phyloP scores from a whole-genome alignment of 2,888 invertebrate species.

The Cyaniris semiargus region DNA sequence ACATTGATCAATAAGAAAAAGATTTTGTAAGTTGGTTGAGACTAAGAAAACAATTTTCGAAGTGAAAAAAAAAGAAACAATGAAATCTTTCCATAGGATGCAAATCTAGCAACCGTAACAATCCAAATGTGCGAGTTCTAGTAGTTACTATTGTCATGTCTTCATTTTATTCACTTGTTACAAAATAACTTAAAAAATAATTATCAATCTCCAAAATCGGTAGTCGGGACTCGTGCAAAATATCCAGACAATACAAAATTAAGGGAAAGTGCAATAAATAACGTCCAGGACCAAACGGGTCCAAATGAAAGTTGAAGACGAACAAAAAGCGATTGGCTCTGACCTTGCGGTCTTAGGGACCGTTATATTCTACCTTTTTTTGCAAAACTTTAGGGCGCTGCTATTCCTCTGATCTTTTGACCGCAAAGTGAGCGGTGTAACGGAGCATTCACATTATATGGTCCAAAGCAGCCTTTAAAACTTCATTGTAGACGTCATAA shows the following conservation, averaged over 20 bases:
- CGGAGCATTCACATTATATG: constrained; percentile 41
- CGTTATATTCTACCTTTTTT: constrained; percentile 63
- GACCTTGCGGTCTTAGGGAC: constrained; percentile 65
- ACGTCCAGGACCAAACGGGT: constrained; percentile 39
- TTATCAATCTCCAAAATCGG: background rate
- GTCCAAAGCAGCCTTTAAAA: background rate
- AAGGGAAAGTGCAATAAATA: constrained; percentile 40
- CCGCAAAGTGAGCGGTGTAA: constrained; percentile 69
- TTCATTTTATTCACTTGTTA: background rate
- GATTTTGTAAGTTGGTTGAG: too few relatives aligned
- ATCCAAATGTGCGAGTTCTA: background rate
- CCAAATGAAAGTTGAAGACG: constrained; percentile 46
- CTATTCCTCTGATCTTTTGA: constrained; percentile 73
- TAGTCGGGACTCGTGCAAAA: constrained; percentile 3
- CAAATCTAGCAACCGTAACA: too few relatives aligned
- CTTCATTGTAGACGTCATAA: too few relatives aligned
- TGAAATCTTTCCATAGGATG: too few relatives aligned
- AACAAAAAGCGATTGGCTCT: constrained; percentile 61
- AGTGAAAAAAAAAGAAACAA: too few relatives aligned
- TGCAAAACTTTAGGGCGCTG: constrained; percentile 62
- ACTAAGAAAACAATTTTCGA: too few relatives aligned
- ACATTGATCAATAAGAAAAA: too few relatives aligned
- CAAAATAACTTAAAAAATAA: background rate
- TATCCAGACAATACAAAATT: constrained; percentile 33
- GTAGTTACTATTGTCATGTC: background rate